Base-by-base conservation (phyloP, 2,888 invertebrate species). In the Microdon myrmicae region DNA sequence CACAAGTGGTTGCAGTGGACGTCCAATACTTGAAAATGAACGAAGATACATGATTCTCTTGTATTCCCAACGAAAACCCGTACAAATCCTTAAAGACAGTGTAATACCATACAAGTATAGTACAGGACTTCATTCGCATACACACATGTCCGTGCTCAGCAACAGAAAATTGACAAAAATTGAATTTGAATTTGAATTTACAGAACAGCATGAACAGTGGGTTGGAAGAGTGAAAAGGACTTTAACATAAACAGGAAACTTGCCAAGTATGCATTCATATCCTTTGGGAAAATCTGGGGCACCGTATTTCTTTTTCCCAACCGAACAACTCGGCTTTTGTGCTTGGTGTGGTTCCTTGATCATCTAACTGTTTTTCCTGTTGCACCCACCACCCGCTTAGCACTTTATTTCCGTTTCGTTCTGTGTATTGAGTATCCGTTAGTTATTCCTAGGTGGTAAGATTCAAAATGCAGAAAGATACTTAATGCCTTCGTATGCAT, bases 241-340 rank as follows among this genome's bases (percentile, higher is more conserved):
- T 8, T 20, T 32, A n/a, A 34, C 26, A 31, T 43, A 48, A 45
- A 56, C 29, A 51, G 47, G 29, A 47, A 58, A 58, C 58, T 47
- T 56, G 58, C 64, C 51, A 64, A 56, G 47, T 51, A 56, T 56
- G 56, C 64, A 64, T 58, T 64, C 56, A 56, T 53, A 53, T 53
- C 58, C 64, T 47, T 43, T 43, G 32, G 64, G 61, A 58, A 64
- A 64, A 64, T 64, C 64, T 64, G 43, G 58, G 51, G 58, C 64
- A 58, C 51, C 58, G 64, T 64, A 56, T 45, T 58, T 58, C 56
- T 64, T 51, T 58, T 58, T 53, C 58, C 58, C 28, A 47, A 53
- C n/a, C n/a, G n/a, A n/a, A n/a, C n/a, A n/a, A n/a, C n/a, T n/a
- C n/a, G n/a, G n/a, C n/a, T 5, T n/a, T 35, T 29, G 31, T 25